Percentiles rank a stretch among this genome's conserved stretches.
These are phyloP conservation scores for Eriocheir sinensis DNA, from an alignment of 1,140 invertebrate species.

Conservation along the genomic window DNA sequence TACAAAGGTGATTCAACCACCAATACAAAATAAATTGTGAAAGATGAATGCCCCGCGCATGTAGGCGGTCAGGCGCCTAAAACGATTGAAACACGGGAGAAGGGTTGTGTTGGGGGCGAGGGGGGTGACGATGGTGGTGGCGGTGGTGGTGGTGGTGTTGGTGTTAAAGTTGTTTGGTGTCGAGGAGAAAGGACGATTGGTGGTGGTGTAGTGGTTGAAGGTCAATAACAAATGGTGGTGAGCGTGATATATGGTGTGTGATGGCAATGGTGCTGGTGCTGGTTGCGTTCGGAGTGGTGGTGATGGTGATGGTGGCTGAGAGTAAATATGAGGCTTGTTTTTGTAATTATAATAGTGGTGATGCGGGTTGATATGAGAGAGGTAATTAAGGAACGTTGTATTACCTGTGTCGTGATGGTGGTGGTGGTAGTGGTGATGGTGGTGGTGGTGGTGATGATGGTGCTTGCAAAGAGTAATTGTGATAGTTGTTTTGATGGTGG, in stretches of 20 bases:
- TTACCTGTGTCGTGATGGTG: not conserved
- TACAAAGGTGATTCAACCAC: conserved; percentile 1
- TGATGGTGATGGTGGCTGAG: not conserved
- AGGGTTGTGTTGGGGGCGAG: not conserved
- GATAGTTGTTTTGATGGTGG: not conserved
- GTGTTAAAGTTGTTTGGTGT: too few species aligned
- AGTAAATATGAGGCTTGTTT: too few species aligned
- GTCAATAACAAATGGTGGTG: conserved; percentile 29
- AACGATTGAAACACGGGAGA: conserved; percentile 6
- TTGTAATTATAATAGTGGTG: conserved; percentile 12
- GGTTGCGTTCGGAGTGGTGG: not conserved
- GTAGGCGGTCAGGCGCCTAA: conserved; percentile 18
- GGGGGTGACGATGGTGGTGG: not conserved
- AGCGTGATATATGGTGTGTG: conserved; percentile 9
- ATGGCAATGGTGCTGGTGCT: conserved; percentile 29
- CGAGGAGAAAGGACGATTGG: not conserved
- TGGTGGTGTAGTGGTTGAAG: not conserved
- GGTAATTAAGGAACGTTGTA: not conserved
- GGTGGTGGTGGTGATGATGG: conserved; percentile 24
- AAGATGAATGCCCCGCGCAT: conserved; percentile 11
- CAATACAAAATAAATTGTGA: conserved; percentile 27
- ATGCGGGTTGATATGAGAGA: not conserved
- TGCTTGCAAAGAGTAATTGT: too few species aligned
- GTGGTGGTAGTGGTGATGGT: not conserved
- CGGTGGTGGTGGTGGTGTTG: not conserved